Base-by-base conservation (phyloP, 2,797 vertebrate genomes). In the Falco columbarius region DNA sequence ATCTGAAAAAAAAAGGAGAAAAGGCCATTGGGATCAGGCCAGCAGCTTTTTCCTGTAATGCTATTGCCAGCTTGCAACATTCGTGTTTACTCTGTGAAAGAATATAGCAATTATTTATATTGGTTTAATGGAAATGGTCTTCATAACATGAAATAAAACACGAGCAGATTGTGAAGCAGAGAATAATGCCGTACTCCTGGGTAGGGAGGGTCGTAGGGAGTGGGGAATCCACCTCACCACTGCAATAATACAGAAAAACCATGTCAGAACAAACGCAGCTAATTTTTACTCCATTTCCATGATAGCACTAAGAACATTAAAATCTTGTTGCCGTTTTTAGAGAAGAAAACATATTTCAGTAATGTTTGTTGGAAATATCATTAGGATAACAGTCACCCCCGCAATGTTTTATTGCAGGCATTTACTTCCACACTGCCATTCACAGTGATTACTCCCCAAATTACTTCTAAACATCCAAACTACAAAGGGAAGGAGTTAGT, bases 381-480 rank as follows among this genome's bases (percentile, higher is more conserved):
- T 77, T 68, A 95, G 89, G 84, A 47, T 67, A 86, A 94, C 67
- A 89, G 86, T 81, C 95, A 95, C 93, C 94, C 93, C 94, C 89
- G 40, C 92, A 72, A 94, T 82, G 90, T 80, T 96, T 96, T 94
- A 94, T 89, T 85, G 90, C 93, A 96, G 84, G 92, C 93, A 89
- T 81, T 95, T 79, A 68, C 86, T 92, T 93, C 79, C 92, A 74
- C 14, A 18, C 94, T 94, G 86, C 89, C 91, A 51, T 56, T 89
- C 10, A 6, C 90, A 51, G 79, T 29, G 54, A 92, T 94, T 93
- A 88, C 90, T 96, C 84, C 84, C 83, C 81, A 96, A 89, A 95
- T 92, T 87, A 90, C 92, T 95, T 68, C 89, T 94, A 81, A 97
- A 88, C 90, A 92, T 20, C 92, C 58, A 18, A 81, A 87, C 86